These are phyloP conservation scores for Aphidius gifuensis DNA, from an alignment of 1,140 invertebrate genomes.

Conservation along the genomic window DNA sequence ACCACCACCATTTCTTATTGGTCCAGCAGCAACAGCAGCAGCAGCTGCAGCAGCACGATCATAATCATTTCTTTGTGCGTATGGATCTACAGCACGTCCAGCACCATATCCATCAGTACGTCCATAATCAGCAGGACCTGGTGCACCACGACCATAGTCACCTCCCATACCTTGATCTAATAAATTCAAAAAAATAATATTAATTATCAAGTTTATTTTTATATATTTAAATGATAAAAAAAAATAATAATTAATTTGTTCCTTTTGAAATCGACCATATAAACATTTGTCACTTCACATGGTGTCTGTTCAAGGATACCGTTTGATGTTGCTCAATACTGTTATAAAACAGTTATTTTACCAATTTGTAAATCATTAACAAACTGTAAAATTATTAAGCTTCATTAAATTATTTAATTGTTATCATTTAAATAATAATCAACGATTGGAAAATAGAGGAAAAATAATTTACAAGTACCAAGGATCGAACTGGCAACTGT, in stretches of 20 bases:
- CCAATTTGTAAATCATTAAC: too few relatives aligned
- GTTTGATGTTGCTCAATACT: too few relatives aligned
- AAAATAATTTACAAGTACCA: too few relatives aligned
- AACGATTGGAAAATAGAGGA: too few relatives aligned
- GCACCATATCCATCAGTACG: conserved; percentile 50
- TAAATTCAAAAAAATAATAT: conserved; percentile 25
- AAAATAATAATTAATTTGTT: background rate
- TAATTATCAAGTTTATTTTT: background rate
- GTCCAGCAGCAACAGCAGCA: conserved; percentile 36
- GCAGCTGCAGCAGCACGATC: conserved; percentile 34
- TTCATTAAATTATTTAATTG: too few relatives aligned
- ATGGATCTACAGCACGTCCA: conserved; percentile 48
- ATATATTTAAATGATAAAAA: conserved; percentile 16
- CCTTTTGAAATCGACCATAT: too few relatives aligned
- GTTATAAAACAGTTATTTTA: too few relatives aligned
- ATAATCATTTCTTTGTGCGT: conserved; percentile 49
- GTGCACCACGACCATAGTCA: conserved; percentile 49
- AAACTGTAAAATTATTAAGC: too few relatives aligned
- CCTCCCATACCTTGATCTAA: conserved; percentile 48
- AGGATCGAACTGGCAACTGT: too few relatives aligned
- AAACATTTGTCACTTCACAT: too few relatives aligned
- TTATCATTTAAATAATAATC: too few relatives aligned
- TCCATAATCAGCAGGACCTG: conserved; percentile 50
- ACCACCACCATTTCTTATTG: conserved; percentile 53
- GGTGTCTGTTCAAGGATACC: too few relatives aligned